A percentile compares a stretch with the other conserved stretches of the same genome.
phyloP scores from a whole-genome alignment of 2,797 vertebrate species.

The Clarias platycephalus region DNA sequence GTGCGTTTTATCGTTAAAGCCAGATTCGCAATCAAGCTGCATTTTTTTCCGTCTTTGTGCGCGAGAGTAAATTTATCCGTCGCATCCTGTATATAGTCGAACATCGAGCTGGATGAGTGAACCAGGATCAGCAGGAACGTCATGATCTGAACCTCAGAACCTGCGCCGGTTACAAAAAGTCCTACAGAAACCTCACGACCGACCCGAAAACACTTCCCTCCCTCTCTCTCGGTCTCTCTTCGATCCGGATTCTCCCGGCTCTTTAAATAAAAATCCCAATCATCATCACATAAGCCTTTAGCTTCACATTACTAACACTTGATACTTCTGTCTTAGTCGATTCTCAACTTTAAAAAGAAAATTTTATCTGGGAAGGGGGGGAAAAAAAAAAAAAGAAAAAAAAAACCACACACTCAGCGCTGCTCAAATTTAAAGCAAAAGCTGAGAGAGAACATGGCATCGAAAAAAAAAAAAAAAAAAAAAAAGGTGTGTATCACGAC shows the following conservation, averaged over 20 bases:
- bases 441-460: background rate
- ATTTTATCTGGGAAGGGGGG: too few relatives aligned
- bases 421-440: conserved; percentile 2
- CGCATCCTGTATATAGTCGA: background rate
- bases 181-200: background rate
- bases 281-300: too few relatives aligned
- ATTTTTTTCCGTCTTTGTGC: background rate
- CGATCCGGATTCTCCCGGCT: background rate
- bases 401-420: background rate
- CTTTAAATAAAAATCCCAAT: background rate
- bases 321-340: background rate
- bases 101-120: background rate
- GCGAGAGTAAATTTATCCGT: too few relatives aligned
- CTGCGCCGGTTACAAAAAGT: background rate
- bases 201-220: too few relatives aligned
- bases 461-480: too few relatives aligned
- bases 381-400: background rate
- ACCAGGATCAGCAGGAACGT: background rate
- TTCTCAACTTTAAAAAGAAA: background rate
- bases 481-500: background rate
- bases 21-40: background rate
- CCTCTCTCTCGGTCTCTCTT: background rate
- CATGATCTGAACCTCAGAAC: background rate
- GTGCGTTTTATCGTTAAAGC: background rate
- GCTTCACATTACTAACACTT: background rate